A percentile compares a stretch with the other conserved stretches of the same genome.
These are phyloP conservation scores for Molossus alvarezi DNA, from an alignment of 2,797 vertebrate species.

Conservation along the genomic window DNA sequence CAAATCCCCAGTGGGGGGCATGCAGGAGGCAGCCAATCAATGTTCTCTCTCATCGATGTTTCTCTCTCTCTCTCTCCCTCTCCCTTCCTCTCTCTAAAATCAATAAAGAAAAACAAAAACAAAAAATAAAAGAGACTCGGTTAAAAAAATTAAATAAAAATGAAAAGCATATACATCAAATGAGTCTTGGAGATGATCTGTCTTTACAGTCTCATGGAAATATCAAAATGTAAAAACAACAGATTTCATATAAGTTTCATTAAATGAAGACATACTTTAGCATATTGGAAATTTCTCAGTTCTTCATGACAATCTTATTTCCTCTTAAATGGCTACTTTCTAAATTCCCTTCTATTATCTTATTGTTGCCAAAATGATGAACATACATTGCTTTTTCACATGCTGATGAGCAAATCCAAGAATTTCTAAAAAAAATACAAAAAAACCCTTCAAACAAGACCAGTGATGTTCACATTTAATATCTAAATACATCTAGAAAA, in stretches of 20 bases:
- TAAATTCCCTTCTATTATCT: slow-evolving; percentile 14
- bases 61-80: too few species aligned
- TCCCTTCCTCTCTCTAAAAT: too few species aligned
- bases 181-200: neutral
- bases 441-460: neutral
- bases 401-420: neutral
- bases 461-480: slow-evolving; percentile 36
- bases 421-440: neutral
- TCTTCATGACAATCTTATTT: neutral
- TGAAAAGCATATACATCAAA: slow-evolving; percentile 7
- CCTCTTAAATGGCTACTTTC: slow-evolving; percentile 36
- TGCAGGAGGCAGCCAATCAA: too few species aligned
- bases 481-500: neutral
- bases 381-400: neutral
- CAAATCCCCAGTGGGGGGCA: too few species aligned
- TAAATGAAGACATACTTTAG: slow-evolving; percentile 38
- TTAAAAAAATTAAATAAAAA: too few species aligned
- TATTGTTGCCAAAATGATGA: slow-evolving; percentile 30
- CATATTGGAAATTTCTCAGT: slow-evolving; percentile 1
- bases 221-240: slow-evolving; percentile 61
- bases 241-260: slow-evolving; percentile 44
- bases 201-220: slow-evolving; percentile 7
- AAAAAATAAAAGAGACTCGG: too few species aligned
- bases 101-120: too few species aligned
- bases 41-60: too few species aligned